Conservation (phyloP, 2,113 vertebrate genomes). For the Osmerus eperlanus region DNA sequence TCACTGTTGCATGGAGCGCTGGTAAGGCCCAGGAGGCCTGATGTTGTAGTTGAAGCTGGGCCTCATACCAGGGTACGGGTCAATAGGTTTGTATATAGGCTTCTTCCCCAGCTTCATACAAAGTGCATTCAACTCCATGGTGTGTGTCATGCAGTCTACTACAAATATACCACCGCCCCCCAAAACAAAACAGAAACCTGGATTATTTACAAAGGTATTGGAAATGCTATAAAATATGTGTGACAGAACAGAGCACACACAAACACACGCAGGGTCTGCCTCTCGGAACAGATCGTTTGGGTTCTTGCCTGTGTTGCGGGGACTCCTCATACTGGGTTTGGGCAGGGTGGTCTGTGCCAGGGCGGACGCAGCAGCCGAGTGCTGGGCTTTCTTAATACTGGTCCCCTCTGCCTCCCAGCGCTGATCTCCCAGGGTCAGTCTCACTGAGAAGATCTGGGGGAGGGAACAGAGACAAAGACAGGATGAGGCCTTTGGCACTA, state of each 20-base stretch:
- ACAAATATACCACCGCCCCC: conserved; percentile 28
- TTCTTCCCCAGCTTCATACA: conserved; percentile 97
- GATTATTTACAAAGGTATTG: too few relatives aligned
- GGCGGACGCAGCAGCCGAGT: conserved; percentile 86
- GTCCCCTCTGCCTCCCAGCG: conserved; percentile 91
- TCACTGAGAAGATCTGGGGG: conserved; percentile 86
- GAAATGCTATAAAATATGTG: too few relatives aligned
- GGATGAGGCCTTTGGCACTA: background rate
- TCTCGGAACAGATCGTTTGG: conserved; percentile 71
- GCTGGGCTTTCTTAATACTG: conserved; percentile 94
- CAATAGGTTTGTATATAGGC: conserved; percentile 92
- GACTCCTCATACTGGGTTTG: conserved; percentile 80
- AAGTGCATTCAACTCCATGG: conserved; percentile 91
- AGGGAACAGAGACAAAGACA: background rate
- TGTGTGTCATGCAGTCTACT: conserved; percentile 89
- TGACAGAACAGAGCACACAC: background rate
- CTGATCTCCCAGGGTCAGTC: conserved; percentile 89
- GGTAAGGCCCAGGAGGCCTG: conserved; percentile 84
- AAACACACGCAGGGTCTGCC: conserved; percentile 10
- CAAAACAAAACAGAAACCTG: background rate
- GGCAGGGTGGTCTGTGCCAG: conserved; percentile 86
- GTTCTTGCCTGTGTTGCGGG: conserved; percentile 85
- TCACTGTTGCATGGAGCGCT: conserved; percentile 84
- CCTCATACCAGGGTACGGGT: conserved; percentile 91
- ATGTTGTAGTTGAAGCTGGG: conserved; percentile 91